Conservation (phyloP, 30 jellyfish, hydroid and myxozoan genomes). For the Rhopilema esculentum region DNA sequence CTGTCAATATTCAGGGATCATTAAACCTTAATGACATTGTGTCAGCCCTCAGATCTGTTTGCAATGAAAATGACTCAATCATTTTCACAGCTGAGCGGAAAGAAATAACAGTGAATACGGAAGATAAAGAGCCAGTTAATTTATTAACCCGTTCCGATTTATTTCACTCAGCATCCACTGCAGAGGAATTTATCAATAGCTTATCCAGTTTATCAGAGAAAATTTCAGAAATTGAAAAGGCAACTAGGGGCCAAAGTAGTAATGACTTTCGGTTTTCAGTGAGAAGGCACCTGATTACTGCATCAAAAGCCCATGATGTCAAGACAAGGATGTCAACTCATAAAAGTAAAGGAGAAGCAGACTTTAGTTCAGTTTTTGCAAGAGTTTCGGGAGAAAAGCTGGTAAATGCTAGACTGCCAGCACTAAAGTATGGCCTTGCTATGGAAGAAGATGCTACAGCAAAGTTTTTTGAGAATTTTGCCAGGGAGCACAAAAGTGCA, state of each 20-base stretch:
- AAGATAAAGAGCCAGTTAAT: neutral
- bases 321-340: conserved; percentile 38
- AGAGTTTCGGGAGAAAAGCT: conserved; percentile 20
- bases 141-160: conserved; percentile 1
- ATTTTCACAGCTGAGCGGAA: conserved; percentile 15
- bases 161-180: conserved; percentile 14
- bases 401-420: conserved; percentile 11
- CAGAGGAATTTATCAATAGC: neutral
- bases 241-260: conserved; percentile 59
- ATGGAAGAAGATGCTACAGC: conserved; percentile 32
- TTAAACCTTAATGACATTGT: conserved; percentile 1
- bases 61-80: conserved; percentile 13
- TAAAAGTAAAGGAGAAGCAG: conserved; percentile 30
- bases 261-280: conserved; percentile 33
- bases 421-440: conserved; percentile 32
- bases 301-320: conserved; percentile 49
- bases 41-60: conserved; percentile 26
- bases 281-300: conserved; percentile 42
- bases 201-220: neutral
- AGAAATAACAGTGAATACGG: neutral
- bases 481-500: conserved; percentile 20
- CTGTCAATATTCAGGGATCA: neutral
- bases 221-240: conserved; percentile 4
- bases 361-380: conserved; percentile 12
- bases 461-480: neutral